Conservation (phyloP, 92 coral and sea anemone genomes). For the Porites rus region DNA sequence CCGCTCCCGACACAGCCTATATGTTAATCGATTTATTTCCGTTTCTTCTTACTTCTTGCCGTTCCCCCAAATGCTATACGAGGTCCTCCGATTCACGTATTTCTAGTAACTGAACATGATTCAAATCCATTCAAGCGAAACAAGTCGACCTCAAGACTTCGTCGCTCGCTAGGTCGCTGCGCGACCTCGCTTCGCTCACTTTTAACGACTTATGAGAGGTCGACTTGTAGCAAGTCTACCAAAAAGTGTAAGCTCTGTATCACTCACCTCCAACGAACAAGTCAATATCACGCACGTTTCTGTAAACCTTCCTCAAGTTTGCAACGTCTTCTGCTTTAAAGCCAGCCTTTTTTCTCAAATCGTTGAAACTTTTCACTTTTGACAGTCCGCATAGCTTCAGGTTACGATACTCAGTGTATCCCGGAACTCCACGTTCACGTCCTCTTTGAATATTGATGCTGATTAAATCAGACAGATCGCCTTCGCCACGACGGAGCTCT, state of each 20-base stretch:
- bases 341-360: background rate
- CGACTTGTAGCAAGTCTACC: background rate
- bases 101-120: too few species aligned
- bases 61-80: too few species aligned
- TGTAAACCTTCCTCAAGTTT: background rate
- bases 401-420: slow-evolving; percentile 8
- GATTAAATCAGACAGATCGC: slow-evolving; percentile 3
- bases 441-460: slow-evolving; percentile 20
- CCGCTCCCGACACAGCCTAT: too few species aligned
- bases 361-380: background rate
- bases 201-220: too few species aligned
- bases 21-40: too few species aligned
- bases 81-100: too few species aligned
- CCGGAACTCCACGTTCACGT: slow-evolving; percentile 24
- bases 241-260: too few species aligned
- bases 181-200: too few species aligned
- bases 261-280: slow-evolving; percentile 79
- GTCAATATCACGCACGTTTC: slow-evolving; percentile 56
- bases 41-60: too few species aligned
- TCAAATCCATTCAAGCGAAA: too few species aligned
- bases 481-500: slow-evolving; percentile 12
- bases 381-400: slow-evolving; percentile 6
- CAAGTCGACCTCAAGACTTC: too few species aligned
- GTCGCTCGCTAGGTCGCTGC: too few species aligned
- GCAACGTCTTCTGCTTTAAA: background rate